These are phyloP conservation scores for Lasiurus cinereus DNA, from an alignment of 2,113 vertebrate genomes.

Conservation along the genomic window DNA sequence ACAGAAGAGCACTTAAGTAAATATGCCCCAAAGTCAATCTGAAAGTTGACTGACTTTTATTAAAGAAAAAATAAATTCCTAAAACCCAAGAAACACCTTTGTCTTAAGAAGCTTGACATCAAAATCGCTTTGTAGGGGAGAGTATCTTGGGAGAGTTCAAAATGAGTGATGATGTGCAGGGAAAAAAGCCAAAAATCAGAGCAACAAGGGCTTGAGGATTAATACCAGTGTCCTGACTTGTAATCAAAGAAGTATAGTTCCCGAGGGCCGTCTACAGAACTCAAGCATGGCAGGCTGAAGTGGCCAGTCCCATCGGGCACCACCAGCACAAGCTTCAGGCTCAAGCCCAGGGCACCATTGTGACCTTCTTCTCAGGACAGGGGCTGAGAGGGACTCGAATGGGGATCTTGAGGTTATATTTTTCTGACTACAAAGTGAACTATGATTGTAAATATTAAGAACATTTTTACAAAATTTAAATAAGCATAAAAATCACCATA, in stretches of 20 bases:
- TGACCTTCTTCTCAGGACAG: neutral
- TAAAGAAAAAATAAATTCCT: slow-evolving; percentile 64
- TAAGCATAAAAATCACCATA: slow-evolving; percentile 2
- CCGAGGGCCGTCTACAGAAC: neutral
- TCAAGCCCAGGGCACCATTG: neutral
- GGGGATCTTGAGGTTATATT: neutral
- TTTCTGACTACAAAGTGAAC: slow-evolving; percentile 19
- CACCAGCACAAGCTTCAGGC: neutral
- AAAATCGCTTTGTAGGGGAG: slow-evolving; percentile 44
- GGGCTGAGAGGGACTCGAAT: neutral
- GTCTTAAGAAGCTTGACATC: slow-evolving; percentile 52
- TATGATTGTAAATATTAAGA: slow-evolving; percentile 22
- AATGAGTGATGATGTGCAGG: slow-evolving; percentile 48
- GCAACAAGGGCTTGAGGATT: neutral
- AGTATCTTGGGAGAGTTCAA: slow-evolving; percentile 58
- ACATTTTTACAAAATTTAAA: slow-evolving; percentile 35
- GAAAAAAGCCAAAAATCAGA: slow-evolving; percentile 60
- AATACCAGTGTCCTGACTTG: slow-evolving; percentile 12
- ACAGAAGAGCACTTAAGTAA: slow-evolving; percentile 10
- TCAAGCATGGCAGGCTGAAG: neutral
- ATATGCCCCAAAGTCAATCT: neutral
- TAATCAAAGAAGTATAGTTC: neutral
- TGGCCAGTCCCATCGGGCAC: neutral
- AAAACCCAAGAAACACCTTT: slow-evolving; percentile 44
- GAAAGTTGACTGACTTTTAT: slow-evolving; percentile 62